These are phyloP conservation scores for Pangasius sanitwongsei DNA, from an alignment of 2,797 vertebrate genomes.

Conservation along the genomic window DNA sequence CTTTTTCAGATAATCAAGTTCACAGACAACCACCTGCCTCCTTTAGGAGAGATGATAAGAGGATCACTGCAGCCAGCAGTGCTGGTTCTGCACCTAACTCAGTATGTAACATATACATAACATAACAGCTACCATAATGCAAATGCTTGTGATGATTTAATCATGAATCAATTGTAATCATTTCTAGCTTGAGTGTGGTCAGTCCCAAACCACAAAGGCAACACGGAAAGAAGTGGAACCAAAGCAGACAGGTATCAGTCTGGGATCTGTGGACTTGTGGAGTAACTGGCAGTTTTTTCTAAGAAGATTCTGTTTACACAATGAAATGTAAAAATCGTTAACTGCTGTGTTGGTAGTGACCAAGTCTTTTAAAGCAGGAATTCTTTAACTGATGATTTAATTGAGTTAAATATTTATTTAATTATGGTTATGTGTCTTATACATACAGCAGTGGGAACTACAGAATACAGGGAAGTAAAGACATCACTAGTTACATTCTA, in stretches of 20 bases:
- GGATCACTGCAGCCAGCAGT: neutral
- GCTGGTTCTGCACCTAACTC: neutral
- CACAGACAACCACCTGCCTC: neutral
- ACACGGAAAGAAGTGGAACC: conserved; percentile 65
- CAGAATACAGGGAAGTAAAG: neutral
- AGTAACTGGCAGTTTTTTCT: neutral
- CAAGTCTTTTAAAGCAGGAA: neutral
- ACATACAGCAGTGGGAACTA: neutral
- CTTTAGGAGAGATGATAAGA: neutral
- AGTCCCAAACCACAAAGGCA: conserved; percentile 59
- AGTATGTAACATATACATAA: conserved; percentile 25
- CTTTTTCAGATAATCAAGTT: conserved; percentile 11
- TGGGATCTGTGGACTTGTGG: neutral
- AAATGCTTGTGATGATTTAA: neutral
- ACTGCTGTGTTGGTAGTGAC: neutral
- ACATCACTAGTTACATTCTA: too few species aligned
- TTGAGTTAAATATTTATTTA: neutral
- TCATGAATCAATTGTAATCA: neutral
- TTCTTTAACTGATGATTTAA: neutral
- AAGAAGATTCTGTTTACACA: neutral
- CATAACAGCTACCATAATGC: neutral
- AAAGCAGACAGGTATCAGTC: conserved; percentile 66
- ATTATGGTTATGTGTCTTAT: neutral
- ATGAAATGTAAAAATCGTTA: neutral
- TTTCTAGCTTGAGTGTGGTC: conserved; percentile 46